Conservation (phyloP, 2,888 invertebrate genomes). For the Brachyopa scutellaris region DNA sequence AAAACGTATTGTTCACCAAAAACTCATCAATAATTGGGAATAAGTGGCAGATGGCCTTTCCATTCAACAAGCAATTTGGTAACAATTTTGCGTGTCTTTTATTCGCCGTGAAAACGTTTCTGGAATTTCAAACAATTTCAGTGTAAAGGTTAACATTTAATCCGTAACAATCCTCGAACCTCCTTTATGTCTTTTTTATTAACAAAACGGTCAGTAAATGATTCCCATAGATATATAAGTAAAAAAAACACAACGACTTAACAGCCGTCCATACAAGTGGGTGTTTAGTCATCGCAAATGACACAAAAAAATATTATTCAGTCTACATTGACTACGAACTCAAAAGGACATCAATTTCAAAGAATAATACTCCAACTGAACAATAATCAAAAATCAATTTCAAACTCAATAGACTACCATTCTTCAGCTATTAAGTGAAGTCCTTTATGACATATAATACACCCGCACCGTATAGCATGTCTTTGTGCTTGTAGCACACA, state of each 20-base stretch:
- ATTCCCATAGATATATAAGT: slow-evolving; percentile 10
- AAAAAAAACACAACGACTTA: background rate
- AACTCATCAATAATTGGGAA: slow-evolving; percentile 63
- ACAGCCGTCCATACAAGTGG: slow-evolving; percentile 48
- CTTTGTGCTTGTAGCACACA: background rate
- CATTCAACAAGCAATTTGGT: slow-evolving; percentile 16
- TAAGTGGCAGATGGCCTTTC: slow-evolving; percentile 58
- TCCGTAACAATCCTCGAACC: slow-evolving; percentile 33
- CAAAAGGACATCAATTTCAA: slow-evolving; percentile 58
- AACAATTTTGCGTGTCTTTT: slow-evolving; percentile 50
- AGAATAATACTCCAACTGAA: slow-evolving; percentile 69
- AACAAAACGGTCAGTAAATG: slow-evolving; percentile 44
- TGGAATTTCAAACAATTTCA: slow-evolving; percentile 22
- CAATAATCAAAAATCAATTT: slow-evolving; percentile 76
- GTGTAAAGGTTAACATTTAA: slow-evolving; percentile 22
- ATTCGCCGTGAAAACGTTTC: slow-evolving; percentile 50
- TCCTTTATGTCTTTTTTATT: slow-evolving; percentile 51
- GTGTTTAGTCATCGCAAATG: slow-evolving; percentile 54
- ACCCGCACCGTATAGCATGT: slow-evolving; percentile 36
- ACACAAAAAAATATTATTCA: slow-evolving; percentile 37
- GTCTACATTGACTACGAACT: slow-evolving; percentile 40
- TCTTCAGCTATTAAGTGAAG: slow-evolving; percentile 74
- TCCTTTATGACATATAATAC: slow-evolving; percentile 63
- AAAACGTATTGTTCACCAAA: slow-evolving; percentile 31
- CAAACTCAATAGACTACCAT: slow-evolving; percentile 74